Evolutionary conservation across 2,113 vertebrate genomes (phyloP).

Genomic region (Hemichromis elongatus): DNA sequence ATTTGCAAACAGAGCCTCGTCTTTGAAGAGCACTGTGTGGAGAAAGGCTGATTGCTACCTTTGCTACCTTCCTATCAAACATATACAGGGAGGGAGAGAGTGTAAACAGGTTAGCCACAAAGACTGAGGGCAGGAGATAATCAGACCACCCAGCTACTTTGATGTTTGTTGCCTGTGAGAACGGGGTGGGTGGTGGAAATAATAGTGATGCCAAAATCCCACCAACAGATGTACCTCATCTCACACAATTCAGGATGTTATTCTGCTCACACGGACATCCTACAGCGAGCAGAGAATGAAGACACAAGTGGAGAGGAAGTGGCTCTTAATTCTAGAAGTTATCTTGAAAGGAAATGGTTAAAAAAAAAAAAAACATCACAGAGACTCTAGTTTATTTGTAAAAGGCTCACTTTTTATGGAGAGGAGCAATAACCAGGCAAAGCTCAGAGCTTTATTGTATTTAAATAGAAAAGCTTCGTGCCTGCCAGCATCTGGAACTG

Average conservation of each 20-base stretch:
- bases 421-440: background rate
- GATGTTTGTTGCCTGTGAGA: constrained; percentile 45
- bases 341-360: constrained; percentile 51
- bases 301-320: constrained; percentile 36
- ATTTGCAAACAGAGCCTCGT: constrained; percentile 12
- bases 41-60: constrained; percentile 40
- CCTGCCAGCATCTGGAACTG: background rate
- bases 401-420: background rate
- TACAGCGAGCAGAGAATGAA: constrained; percentile 39
- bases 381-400: constrained; percentile 4
- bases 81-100: constrained; percentile 27
- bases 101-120: constrained; percentile 40
- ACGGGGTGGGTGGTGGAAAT: background rate
- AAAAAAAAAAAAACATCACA: background rate
- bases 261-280: constrained; percentile 63
- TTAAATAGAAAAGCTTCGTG: constrained; percentile 6
- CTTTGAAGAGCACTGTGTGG: constrained; percentile 48
- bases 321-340: constrained; percentile 54
- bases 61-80: constrained; percentile 50
- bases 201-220: constrained; percentile 27
- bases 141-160: constrained; percentile 63
- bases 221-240: constrained; percentile 51
- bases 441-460: constrained; percentile 33
- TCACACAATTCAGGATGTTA: constrained; percentile 67
- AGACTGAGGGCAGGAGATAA: constrained; percentile 19